phyloP scores from a whole-genome alignment of 2,113 vertebrate genomes.

The Ursus arctos region DNA sequence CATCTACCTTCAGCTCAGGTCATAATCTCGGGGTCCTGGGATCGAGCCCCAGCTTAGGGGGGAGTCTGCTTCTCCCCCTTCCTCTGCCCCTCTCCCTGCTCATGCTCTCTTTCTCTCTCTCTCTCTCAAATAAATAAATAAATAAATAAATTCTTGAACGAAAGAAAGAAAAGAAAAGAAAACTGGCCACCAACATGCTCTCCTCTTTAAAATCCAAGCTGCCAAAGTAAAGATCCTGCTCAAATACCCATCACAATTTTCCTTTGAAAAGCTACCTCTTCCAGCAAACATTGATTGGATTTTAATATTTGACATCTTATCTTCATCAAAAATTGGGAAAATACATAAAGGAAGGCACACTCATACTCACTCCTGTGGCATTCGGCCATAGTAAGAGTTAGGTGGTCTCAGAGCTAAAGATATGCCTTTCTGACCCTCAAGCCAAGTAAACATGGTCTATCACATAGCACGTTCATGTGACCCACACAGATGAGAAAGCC shows the following conservation, averaged over 20 bases:
- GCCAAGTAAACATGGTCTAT: background rate
- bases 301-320: background rate
- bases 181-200: background rate
- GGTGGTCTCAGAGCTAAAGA: background rate
- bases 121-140: no score
- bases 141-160: no score
- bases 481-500: background rate
- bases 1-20: background rate
- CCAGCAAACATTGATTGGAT: background rate
- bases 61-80: no score
- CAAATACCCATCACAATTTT: background rate
- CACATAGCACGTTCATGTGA: fast-evolving
- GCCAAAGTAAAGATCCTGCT: background rate
- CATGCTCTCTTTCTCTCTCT: no score
- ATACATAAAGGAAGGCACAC: background rate
- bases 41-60: no score
- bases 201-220: background rate
- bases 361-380: background rate
- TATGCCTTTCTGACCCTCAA: background rate
- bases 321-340: background rate
- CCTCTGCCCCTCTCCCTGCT: no score
- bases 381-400: background rate
- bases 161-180: background rate
- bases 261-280: background rate
- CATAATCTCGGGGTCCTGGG: background rate